Percentiles rank a stretch among this genome's conserved stretches.
These are phyloP conservation scores for Conops quadrifasciatus DNA, from an alignment of 2,888 invertebrate species.

Conservation along the genomic window DNA sequence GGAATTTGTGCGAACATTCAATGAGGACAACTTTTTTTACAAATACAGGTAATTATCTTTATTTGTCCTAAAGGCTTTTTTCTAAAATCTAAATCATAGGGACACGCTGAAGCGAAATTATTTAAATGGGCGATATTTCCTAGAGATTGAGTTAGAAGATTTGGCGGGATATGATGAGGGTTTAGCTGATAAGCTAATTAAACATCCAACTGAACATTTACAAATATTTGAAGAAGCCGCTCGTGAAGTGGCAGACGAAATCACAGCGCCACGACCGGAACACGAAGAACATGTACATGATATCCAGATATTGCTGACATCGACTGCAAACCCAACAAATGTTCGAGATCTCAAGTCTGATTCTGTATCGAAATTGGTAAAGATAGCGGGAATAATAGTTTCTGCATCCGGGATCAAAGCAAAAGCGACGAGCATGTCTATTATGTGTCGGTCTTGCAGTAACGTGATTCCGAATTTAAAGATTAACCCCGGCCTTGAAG, in stretches of 20 bases:
- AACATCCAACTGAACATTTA: conserved; percentile 91
- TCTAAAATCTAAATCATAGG: conserved; percentile 67
- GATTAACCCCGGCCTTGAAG: conserved; percentile 95
- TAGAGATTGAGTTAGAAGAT: conserved; percentile 94
- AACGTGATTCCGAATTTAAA: conserved; percentile 87
- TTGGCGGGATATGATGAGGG: conserved; percentile 92
- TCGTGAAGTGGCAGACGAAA: conserved; percentile 94
- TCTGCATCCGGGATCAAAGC: conserved; percentile 93
- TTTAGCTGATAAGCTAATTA: conserved; percentile 88
- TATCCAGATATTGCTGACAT: conserved; percentile 89
- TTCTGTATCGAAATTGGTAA: conserved; percentile 90
- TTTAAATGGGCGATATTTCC: conserved; percentile 84
- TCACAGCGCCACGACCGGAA: conserved; percentile 91
- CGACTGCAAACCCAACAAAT: conserved; percentile 82
- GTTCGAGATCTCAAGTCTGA: conserved; percentile 91
- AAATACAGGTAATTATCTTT: conserved; percentile 89
- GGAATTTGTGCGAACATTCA: conserved; percentile 94
- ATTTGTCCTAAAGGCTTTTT: not conserved
- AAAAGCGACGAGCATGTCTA: conserved; percentile 93
- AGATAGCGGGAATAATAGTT: conserved; percentile 95
- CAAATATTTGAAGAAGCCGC: conserved; percentile 97
- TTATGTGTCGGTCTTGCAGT: conserved; percentile 94
- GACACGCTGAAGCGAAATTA: conserved; percentile 94
- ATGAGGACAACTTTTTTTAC: conserved; percentile 93
- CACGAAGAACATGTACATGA: conserved; percentile 90